A percentile compares a stretch with the other conserved stretches of the same genome.
phyloP scores from a whole-genome alignment of 2,888 invertebrate genomes.

The Congeria kusceri region DNA sequence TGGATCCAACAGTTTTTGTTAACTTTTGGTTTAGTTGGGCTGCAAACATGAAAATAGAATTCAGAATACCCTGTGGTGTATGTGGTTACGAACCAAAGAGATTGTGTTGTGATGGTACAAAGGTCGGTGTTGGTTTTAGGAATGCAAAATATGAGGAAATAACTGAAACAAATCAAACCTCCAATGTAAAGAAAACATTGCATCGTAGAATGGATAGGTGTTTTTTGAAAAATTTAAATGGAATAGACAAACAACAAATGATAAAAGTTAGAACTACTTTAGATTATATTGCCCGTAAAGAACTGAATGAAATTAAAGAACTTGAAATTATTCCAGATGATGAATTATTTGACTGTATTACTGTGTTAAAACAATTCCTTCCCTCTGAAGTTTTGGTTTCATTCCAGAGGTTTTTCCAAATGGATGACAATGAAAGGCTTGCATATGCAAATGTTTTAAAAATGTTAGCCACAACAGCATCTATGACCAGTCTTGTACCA shows the following conservation, averaged over 20 bases:
- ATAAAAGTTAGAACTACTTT: not conserved
- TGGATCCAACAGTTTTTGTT: constrained; percentile 15
- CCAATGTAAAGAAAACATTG: constrained; percentile 6
- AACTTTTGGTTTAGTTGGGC: constrained; percentile 26
- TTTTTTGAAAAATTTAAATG: too few relatives aligned
- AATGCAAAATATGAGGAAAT: constrained; percentile 49
- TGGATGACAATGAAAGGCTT: too few relatives aligned
- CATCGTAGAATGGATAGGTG: constrained; percentile 21
- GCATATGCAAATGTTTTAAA: not conserved
- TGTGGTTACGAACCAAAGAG: constrained; percentile 18
- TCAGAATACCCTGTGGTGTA: constrained; percentile 8
- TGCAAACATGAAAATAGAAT: constrained; percentile 17
- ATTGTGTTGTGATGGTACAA: constrained; percentile 46
- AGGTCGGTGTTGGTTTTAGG: constrained; percentile 45
- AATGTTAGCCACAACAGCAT: constrained; percentile 39
- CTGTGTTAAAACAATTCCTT: too few relatives aligned
- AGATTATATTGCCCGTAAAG: not conserved
- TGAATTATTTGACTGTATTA: too few relatives aligned
- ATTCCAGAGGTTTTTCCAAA: too few relatives aligned
- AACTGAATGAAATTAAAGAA: not conserved
- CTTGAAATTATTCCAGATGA: not conserved
- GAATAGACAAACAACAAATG: not conserved
- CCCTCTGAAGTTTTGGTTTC: too few relatives aligned
- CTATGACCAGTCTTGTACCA: constrained; percentile 33
- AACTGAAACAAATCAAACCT: constrained; percentile 8